Conservation (phyloP, 2,888 invertebrate genomes). For the Nymphalis polychloros region DNA sequence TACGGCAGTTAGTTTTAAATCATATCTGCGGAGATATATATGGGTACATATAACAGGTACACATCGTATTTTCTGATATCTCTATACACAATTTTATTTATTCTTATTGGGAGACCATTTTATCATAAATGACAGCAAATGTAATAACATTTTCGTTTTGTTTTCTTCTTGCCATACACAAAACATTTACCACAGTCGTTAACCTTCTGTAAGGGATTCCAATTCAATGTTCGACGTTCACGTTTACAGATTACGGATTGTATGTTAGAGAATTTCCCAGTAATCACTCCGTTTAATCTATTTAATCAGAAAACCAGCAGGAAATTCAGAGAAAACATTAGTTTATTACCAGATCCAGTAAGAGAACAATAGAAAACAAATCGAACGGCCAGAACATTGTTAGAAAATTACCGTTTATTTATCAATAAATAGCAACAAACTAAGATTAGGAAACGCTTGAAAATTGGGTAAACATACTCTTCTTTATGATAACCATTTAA, state of each 20-base stretch:
- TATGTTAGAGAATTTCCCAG: background rate
- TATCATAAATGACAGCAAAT: no score
- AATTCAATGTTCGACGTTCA: background rate
- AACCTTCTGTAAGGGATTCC: background rate
- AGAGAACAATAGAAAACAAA: background rate
- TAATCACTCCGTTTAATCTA: background rate
- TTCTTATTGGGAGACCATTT: no score
- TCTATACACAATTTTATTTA: no score
- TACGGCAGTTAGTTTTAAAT: no score
- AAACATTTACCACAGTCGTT: background rate
- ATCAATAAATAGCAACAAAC: constrained; percentile 11
- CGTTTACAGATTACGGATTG: background rate
- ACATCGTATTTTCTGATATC: no score
- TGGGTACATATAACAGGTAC: no score
- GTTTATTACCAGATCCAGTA: no score
- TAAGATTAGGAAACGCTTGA: constrained; percentile 7
- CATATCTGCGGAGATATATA: no score
- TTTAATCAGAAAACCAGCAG: background rate
- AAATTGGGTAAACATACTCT: constrained; percentile 19
- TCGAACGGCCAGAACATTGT: background rate
- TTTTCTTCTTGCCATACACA: background rate
- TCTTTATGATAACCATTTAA: constrained; percentile 23
- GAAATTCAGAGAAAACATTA: background rate
- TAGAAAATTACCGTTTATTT: constrained; percentile 1
- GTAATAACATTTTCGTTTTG: background rate